Evolutionary conservation across 1,140 invertebrate genomes (phyloP).

Genomic region (Homarus americanus): DNA sequence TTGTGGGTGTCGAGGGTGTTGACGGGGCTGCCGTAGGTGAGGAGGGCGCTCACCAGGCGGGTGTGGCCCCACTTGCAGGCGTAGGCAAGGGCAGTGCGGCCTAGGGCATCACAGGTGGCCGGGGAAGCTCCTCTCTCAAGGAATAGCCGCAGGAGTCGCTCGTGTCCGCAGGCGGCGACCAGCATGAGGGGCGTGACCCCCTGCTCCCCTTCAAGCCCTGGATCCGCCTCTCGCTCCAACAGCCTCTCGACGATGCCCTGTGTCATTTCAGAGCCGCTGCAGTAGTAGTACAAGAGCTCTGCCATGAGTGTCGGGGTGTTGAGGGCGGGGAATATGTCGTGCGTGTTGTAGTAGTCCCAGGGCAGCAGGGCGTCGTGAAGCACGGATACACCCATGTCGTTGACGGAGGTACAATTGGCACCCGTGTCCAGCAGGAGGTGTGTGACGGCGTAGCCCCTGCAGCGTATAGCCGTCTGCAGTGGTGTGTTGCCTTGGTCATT

Average conservation of each 20-base stretch:
- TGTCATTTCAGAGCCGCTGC: neutral
- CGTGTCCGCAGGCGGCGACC: conserved; percentile 51
- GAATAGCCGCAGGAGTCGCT: conserved; percentile 41
- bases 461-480: conserved; percentile 63
- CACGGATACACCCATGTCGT: conserved; percentile 47
- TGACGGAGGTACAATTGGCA: conserved; percentile 24
- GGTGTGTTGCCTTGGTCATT: conserved; percentile 62
- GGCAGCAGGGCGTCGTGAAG: conserved; percentile 68
- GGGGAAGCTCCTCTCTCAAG: conserved; percentile 40
- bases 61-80: conserved; percentile 62
- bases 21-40: conserved; percentile 17
- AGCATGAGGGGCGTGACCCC: conserved; percentile 72
- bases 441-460: conserved; percentile 27
- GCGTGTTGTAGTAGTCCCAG: conserved; percentile 71
- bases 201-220: conserved; percentile 24
- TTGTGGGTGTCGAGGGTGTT: conserved; percentile 55
- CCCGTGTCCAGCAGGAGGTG: conserved; percentile 52
- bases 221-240: conserved; percentile 30
- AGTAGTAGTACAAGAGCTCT: conserved; percentile 61
- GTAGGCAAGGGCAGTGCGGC: conserved; percentile 65
- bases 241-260: conserved; percentile 27
- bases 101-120: conserved; percentile 21
- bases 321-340: conserved; percentile 68
- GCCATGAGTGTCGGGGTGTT: conserved; percentile 58
- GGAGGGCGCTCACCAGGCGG: conserved; percentile 36